Evolutionary conservation across 2,888 invertebrate species (phyloP).

Genomic region (Carterocephalus palaemon): DNA sequence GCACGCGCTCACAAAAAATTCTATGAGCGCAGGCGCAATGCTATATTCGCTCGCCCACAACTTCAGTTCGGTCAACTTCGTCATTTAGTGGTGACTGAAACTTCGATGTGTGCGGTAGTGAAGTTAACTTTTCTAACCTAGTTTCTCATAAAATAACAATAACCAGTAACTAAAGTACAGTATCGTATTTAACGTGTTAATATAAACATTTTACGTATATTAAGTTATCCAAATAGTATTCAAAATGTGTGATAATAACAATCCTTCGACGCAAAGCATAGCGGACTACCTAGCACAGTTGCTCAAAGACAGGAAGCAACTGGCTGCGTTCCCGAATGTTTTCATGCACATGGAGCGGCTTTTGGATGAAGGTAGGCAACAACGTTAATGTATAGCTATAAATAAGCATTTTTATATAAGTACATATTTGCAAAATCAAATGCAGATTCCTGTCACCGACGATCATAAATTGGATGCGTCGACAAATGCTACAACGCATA

Average conservation of each 20-base stretch:
- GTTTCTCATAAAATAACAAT: constrained; percentile 74
- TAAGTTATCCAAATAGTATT: constrained; percentile 62
- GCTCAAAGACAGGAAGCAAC: constrained; percentile 99
- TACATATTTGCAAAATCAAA: constrained; percentile 39
- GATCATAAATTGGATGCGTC: constrained; percentile 73
- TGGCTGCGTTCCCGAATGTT: constrained; percentile 99
- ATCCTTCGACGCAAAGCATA: constrained; percentile 94
- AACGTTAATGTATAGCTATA: constrained; percentile 50
- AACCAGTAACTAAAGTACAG: constrained; percentile 75
- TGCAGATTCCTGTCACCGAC: constrained; percentile 63
- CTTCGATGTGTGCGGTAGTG: constrained; percentile 78
- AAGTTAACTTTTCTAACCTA: constrained; percentile 77
- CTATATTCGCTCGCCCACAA: constrained; percentile 74
- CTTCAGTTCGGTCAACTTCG: constrained; percentile 76
- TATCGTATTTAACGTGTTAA: constrained; percentile 64
- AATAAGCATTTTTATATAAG: constrained; percentile 45
- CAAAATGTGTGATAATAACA: constrained; percentile 79
- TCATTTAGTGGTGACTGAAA: constrained; percentile 76
- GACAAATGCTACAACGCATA: constrained; percentile 74
- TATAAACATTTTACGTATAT: constrained; percentile 69
- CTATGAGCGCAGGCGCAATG: constrained; percentile 71
- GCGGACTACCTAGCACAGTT: constrained; percentile 99
- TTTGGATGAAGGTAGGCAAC: constrained; percentile 96
- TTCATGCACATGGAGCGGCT: constrained; percentile 99
- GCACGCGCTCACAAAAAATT: constrained; percentile 75